A percentile compares a stretch with the other conserved stretches of the same genome.
These are phyloP conservation scores for Dreissena rostriformis DNA, from an alignment of 1,140 invertebrate genomes.

Conservation along the genomic window DNA sequence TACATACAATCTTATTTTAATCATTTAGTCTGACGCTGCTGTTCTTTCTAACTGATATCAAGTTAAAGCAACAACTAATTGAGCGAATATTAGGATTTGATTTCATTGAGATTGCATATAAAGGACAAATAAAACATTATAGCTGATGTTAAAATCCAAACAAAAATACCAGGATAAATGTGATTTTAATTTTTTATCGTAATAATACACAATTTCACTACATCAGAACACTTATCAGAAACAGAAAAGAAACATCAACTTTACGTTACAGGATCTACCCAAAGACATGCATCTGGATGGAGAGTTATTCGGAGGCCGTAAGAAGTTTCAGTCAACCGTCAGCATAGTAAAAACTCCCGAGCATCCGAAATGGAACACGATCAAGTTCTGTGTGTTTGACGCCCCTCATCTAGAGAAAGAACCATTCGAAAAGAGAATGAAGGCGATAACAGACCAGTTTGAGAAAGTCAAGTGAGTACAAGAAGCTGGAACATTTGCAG, in stretches of 20 bases:
- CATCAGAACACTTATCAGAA: too few species aligned
- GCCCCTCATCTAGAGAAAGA: slow-evolving; percentile 70
- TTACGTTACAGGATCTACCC: slow-evolving; percentile 68
- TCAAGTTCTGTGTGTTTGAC: slow-evolving; percentile 78
- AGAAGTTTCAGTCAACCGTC: slow-evolving; percentile 77
- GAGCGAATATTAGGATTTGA: too few species aligned
- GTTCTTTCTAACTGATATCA: too few species aligned
- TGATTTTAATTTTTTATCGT: too few species aligned
- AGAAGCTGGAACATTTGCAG: neutral
- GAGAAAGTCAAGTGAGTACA: slow-evolving; percentile 70
- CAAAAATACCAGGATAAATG: too few species aligned
- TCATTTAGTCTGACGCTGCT: too few species aligned
- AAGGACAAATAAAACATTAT: too few species aligned
- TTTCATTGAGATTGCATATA: too few species aligned
- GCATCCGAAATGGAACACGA: slow-evolving; percentile 73
- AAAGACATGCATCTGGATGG: slow-evolving; percentile 75
- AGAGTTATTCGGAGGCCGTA: slow-evolving; percentile 76
- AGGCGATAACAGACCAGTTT: slow-evolving; percentile 73
- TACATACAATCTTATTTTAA: too few species aligned
- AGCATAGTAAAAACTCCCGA: slow-evolving; percentile 77
- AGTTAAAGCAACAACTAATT: too few species aligned
- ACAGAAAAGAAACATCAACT: neutral
- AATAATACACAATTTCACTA: too few species aligned
- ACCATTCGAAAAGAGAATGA: slow-evolving; percentile 75
- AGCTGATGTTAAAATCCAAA: too few species aligned